Evolutionary conservation across 2,113 vertebrate genomes (phyloP), one percentile per base, ranked within the genome.

Genomic region (Ariopsis seemanni): DNA sequence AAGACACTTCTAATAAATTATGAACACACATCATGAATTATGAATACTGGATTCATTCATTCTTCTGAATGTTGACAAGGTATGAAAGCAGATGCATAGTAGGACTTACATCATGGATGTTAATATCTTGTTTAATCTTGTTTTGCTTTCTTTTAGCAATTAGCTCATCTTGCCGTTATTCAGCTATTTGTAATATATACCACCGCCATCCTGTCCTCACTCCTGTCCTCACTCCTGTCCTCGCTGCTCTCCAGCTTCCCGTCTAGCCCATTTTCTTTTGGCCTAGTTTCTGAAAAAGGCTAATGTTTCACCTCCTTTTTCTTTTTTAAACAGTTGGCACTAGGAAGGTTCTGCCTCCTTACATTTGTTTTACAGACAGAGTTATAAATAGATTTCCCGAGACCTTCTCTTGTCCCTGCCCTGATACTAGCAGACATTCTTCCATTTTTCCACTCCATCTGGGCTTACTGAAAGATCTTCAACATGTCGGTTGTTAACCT

Each of bases 351-450:
- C 65, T 82, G 55, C 30, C 75, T 65, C 57, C 81, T 62, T 85
- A 75, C 53, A 82, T 89, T 89, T 82, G 83, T 85, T 87, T 82
- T 86, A 87, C 8, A 71, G 71, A 72, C 80, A 34, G 42, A 63
- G 58, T 83, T 85, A 89, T 89, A 90, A 83, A 89, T 83, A 89
- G 83, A 83, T 71, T 58, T 57, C n/a, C 81, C 18, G 78, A 74
- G 83, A 83, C 78, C 88, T 87, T 79, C 82, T 71, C 60, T 82
- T 77, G 42, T 81, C 60, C 55, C 71, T 52, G 77, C 77, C 57
- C 65, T 71, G 25, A 53, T 50, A 85, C 42, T 50, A 14, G 50
- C 83, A 87, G 80, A 85, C 82, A 52, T 87, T 86, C 65, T 18
- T 80, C 71, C 62, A 60, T 30, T 57, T 83, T 60, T 88, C 60